Evolutionary conservation across 2,888 invertebrate genomes (phyloP).

Genomic region (Agrotis clavis): DNA sequence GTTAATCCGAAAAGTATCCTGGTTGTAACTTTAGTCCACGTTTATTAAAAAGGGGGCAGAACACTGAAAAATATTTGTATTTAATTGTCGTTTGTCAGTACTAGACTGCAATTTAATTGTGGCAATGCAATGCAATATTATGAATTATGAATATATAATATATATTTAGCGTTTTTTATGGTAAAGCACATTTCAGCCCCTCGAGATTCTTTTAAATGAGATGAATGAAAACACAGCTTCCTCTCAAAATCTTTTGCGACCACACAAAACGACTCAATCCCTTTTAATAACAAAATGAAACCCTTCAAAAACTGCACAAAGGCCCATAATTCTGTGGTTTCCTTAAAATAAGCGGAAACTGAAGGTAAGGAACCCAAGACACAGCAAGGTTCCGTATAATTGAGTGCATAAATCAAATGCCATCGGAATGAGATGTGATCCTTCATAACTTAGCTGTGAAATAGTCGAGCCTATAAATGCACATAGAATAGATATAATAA

Average conservation of each 20-base stretch:
- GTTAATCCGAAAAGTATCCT: too few species aligned
- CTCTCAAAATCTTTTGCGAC: conserved; percentile 19
- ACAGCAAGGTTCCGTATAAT: conserved; percentile 82
- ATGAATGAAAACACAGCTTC: background rate
- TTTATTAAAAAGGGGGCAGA: too few species aligned
- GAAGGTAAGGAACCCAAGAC: conserved; percentile 62
- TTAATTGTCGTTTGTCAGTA: too few species aligned
- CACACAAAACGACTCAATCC: conserved; percentile 15
- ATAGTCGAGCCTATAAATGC: conserved; percentile 59
- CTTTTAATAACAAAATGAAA: conserved; percentile 40
- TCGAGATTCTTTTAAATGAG: conserved; percentile 11
- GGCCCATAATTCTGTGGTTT: conserved; percentile 56
- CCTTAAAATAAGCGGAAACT: conserved; percentile 64
- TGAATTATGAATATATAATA: too few species aligned
- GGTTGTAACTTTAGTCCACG: too few species aligned
- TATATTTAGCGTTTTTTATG: background rate
- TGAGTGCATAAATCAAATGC: conserved; percentile 85
- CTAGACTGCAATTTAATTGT: too few species aligned
- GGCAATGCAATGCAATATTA: too few species aligned
- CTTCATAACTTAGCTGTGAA: conserved; percentile 73
- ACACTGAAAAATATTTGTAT: too few species aligned
- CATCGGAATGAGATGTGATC: conserved; percentile 83
- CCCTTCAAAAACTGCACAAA: conserved; percentile 54
- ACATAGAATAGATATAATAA: background rate
- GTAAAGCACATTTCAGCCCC: background rate